These are phyloP conservation scores for Gonatopus flavifemur DNA, from an alignment of 1,140 invertebrate genomes.

Conservation along the genomic window DNA sequence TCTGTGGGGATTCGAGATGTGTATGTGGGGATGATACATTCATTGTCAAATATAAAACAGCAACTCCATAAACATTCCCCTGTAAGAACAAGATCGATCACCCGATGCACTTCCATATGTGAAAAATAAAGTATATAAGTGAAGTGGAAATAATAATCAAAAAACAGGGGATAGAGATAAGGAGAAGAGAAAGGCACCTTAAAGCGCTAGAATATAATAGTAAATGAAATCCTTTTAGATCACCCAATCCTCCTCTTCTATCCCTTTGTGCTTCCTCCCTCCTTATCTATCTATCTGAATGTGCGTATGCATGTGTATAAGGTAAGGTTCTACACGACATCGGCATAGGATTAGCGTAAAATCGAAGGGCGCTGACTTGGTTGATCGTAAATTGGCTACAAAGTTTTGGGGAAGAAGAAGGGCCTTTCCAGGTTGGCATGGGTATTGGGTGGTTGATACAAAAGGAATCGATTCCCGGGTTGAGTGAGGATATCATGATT, in stretches of 20 bases:
- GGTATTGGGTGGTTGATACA: conserved; percentile 28
- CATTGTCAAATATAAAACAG: no score
- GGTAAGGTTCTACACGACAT: conserved; percentile 32
- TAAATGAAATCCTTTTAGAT: conserved; percentile 38
- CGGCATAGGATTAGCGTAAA: conserved; percentile 45
- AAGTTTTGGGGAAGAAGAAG: conserved; percentile 38
- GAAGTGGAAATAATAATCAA: conserved; percentile 14
- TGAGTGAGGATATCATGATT: conserved; percentile 44
- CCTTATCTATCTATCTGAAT: background rate
- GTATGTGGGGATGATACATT: no score
- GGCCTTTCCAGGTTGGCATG: conserved; percentile 12
- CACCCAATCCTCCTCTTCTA: conserved; percentile 5
- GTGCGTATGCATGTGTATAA: no score
- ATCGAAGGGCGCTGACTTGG: conserved; percentile 46
- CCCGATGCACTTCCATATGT: no score
- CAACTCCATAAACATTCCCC: no score
- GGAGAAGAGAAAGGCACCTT: conserved; percentile 18
- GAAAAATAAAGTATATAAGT: no score
- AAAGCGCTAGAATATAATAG: no score
- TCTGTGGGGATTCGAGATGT: no score
- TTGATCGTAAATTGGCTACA: conserved; percentile 48
- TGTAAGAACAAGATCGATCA: no score
- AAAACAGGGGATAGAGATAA: conserved; percentile 26
- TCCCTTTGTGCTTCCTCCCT: no score
- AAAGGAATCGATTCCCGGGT: conserved; percentile 39